Percentiles rank a stretch among this genome's conserved stretches.
phyloP scores from a whole-genome alignment of 2,797 vertebrate species.

The Dipus sagitta region DNA sequence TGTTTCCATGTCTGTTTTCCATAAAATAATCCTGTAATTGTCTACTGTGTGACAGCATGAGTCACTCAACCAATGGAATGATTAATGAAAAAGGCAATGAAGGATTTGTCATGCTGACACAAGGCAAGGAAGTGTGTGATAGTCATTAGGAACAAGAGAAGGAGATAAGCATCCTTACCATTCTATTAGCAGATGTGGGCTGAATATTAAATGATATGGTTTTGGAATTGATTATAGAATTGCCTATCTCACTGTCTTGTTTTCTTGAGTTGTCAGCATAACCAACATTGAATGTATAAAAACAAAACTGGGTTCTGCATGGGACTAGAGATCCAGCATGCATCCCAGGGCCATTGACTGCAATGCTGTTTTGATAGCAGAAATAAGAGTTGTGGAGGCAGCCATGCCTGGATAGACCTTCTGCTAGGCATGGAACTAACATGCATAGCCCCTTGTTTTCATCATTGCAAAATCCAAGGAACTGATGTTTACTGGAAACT shows the following conservation, averaged over 20 bases:
- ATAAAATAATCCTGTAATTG: constrained; percentile 64
- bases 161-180: not conserved
- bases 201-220: not conserved
- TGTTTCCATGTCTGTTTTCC: constrained; percentile 43
- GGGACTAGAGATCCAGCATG: not conserved
- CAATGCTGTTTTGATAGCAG: not conserved
- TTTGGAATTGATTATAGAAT: not conserved
- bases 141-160: constrained; percentile 51
- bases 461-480: not conserved
- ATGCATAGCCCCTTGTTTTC: not conserved
- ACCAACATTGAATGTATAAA: not conserved
- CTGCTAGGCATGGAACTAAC: not conserved
- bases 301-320: not conserved
- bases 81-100: constrained; percentile 59
- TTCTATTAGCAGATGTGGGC: not conserved
- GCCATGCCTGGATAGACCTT: not conserved
- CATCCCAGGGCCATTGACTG: not conserved
- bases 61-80: constrained; percentile 40
- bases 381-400: not conserved
- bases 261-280: not conserved
- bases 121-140: constrained; percentile 58
- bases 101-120: constrained; percentile 69
- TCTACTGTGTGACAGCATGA: constrained; percentile 59
- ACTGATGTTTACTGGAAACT: not conserved
- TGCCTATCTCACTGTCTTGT: not conserved